These are phyloP conservation scores for Engraulis encrasicolus DNA, from an alignment of 2,113 vertebrate species.

Conservation along the genomic window DNA sequence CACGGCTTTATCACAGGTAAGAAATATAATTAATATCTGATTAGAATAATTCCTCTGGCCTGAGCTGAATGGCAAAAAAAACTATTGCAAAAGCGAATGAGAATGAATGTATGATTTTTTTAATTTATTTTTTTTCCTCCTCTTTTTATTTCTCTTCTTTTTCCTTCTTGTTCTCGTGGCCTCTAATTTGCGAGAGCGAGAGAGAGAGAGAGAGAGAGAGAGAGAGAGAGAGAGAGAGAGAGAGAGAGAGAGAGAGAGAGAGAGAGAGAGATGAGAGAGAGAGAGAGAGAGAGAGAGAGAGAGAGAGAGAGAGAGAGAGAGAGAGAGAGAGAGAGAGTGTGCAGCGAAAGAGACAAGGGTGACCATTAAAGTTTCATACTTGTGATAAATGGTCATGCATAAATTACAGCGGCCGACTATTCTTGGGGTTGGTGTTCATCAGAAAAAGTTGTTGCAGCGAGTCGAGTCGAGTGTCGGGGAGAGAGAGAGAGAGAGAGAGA, in stretches of 20 bases:
- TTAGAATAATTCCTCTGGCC: neutral
- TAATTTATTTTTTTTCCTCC: too few species aligned
- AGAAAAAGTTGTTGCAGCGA: neutral
- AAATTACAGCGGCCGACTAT: constrained; percentile 2
- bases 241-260: too few species aligned
- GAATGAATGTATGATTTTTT: neutral
- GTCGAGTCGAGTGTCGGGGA: neutral
- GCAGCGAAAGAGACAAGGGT: neutral
- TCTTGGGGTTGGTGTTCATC: constrained; percentile 11
- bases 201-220: too few species aligned
- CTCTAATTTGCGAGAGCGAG: constrained; percentile 11
- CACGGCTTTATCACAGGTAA: constrained; percentile 17
- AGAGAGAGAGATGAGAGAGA: too few species aligned
- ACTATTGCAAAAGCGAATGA: neutral
- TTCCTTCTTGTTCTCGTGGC: neutral
- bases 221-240: too few species aligned
- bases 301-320: too few species aligned
- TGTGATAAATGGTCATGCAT: constrained; percentile 18
- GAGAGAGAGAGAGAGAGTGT: too few species aligned
- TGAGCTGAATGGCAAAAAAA: neutral
- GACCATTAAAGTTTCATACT: constrained; percentile 12
- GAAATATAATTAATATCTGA: constrained; percentile 12
- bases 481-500: too few species aligned
- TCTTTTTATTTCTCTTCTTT: too few species aligned
- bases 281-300: too few species aligned